These are phyloP conservation scores for Pomacea canaliculata DNA, from an alignment of 2,888 invertebrate genomes.

Conservation along the genomic window DNA sequence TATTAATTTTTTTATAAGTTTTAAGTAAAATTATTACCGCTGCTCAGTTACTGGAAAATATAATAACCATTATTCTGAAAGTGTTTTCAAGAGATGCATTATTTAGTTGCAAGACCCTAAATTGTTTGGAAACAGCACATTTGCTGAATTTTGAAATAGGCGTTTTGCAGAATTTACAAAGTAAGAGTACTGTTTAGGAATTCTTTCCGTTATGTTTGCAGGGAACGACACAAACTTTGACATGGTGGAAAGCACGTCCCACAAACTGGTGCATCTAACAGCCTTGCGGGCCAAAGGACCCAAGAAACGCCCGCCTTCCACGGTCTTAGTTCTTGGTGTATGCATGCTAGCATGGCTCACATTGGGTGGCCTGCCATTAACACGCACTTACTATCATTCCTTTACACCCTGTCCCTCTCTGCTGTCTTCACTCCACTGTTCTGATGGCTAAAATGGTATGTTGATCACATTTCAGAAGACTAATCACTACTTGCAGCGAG, in stretches of 20 bases:
- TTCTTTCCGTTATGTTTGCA: not conserved
- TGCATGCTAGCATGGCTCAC: slow-evolving; percentile 42
- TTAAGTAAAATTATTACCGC: no score
- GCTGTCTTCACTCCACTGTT: not conserved
- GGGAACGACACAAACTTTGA: slow-evolving; percentile 47
- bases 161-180: no score
- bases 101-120: no score
- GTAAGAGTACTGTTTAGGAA: not conserved
- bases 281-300: slow-evolving; percentile 76
- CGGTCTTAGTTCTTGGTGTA: slow-evolving; percentile 66
- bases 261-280: slow-evolving; percentile 67
- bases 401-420: not conserved
- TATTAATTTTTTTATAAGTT: no score
- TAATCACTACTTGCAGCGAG: no score
- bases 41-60: no score
- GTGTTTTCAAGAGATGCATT: no score
- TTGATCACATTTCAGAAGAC: no score
- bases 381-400: not conserved
- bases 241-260: slow-evolving; percentile 53
- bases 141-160: no score
- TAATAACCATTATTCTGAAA: no score
- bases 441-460: no score
- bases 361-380: slow-evolving; percentile 6
- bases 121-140: no score
- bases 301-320: slow-evolving; percentile 77